A percentile compares a stretch with the other conserved stretches of the same genome.
These are phyloP conservation scores for Amphipoea oculea DNA, from an alignment of 2,888 invertebrate genomes.

Conservation along the genomic window DNA sequence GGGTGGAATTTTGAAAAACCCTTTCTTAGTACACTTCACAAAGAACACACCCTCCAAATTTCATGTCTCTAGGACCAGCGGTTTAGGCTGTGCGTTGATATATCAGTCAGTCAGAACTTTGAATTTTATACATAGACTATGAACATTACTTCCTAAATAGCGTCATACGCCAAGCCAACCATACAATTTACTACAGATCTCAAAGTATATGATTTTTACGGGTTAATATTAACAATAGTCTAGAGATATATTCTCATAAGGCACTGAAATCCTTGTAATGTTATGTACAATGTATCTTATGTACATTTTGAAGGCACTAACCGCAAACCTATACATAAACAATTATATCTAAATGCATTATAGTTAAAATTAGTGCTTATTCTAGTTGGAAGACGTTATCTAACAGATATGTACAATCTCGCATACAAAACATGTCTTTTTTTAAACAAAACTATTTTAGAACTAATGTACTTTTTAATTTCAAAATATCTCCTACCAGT, in stretches of 20 bases:
- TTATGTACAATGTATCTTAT: slow-evolving; percentile 69
- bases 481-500: slow-evolving; percentile 22
- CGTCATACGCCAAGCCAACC: slow-evolving; percentile 45
- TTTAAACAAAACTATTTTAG: slow-evolving; percentile 65
- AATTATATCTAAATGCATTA: slow-evolving; percentile 72
- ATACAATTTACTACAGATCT: slow-evolving; percentile 51
- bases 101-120: too few species aligned
- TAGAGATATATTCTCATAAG: slow-evolving; percentile 67
- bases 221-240: slow-evolving; percentile 62
- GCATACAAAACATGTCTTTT: slow-evolving; percentile 77
- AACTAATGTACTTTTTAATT: slow-evolving; percentile 73
- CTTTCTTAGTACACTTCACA: too few species aligned
- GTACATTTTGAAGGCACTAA: slow-evolving; percentile 71
- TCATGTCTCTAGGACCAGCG: too few species aligned
- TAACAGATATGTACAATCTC: slow-evolving; percentile 77
- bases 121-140: too few species aligned
- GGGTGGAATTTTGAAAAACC: too few species aligned
- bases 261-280: slow-evolving; percentile 74
- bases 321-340: slow-evolving; percentile 55
- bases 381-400: slow-evolving; percentile 81
- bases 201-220: slow-evolving; percentile 59
- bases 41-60: too few species aligned
- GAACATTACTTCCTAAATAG: not conserved
- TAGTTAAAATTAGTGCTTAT: slow-evolving; percentile 74
- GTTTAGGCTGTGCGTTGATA: too few species aligned